These are phyloP conservation scores for Aradus depressus DNA, from an alignment of 2,888 invertebrate genomes.

Conservation along the genomic window DNA sequence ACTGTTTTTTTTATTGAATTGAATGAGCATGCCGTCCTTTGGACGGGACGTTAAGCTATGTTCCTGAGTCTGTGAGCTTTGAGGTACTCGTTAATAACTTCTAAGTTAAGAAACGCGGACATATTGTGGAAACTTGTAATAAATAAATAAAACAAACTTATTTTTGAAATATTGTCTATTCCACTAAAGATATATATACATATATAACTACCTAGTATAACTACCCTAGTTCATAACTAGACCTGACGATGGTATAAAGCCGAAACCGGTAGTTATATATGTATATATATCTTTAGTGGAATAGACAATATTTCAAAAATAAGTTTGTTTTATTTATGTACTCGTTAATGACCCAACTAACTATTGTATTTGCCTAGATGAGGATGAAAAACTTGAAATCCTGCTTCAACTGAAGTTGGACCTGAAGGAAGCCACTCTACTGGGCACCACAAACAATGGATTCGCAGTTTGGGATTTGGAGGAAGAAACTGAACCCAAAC, in stretches of 20 bases:
- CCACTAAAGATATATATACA: no score
- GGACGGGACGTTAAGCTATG: no score
- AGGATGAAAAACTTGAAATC: constrained; percentile 61
- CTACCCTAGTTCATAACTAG: neutral
- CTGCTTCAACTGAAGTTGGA: constrained; percentile 74
- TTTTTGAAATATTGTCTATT: no score
- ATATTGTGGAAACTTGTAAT: no score
- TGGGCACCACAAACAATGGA: constrained; percentile 76
- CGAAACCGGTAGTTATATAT: neutral
- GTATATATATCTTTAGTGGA: neutral
- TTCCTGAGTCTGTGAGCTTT: no score
- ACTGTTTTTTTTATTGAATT: no score
- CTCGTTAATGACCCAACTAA: neutral
- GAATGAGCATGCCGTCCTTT: no score
- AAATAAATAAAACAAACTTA: no score
- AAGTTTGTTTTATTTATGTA: constrained; percentile 4
- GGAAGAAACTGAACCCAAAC: constrained; percentile 33
- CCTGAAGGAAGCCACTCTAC: constrained; percentile 63
- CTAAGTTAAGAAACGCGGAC: no score
- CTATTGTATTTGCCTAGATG: constrained; percentile 37
- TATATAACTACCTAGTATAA: no score
- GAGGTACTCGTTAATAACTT: no score
- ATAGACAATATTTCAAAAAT: neutral
- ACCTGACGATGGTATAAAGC: neutral
- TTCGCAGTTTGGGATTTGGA: constrained; percentile 73